phyloP scores from a whole-genome alignment of 2,113 vertebrate genomes.

The Rhegmatorhina hoffmannsi region DNA sequence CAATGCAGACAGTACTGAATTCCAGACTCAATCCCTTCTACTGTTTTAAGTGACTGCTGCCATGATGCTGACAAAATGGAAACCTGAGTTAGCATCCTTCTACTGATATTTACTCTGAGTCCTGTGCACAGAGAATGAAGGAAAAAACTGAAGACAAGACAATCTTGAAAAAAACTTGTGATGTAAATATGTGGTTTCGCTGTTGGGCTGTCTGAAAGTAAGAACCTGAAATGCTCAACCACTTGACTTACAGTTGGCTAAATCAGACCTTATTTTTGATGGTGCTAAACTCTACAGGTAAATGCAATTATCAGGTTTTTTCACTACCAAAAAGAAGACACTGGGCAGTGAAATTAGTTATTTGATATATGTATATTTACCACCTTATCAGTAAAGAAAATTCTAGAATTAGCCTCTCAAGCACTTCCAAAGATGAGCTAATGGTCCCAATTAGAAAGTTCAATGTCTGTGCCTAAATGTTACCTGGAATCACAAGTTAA shows the following conservation, averaged over 20 bases:
- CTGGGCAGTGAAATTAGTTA: neutral
- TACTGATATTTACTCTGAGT: neutral
- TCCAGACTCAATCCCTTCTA: neutral
- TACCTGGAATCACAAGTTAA: neutral
- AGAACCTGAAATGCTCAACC: neutral
- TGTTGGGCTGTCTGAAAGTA: neutral
- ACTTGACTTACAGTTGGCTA: neutral
- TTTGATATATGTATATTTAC: neutral
- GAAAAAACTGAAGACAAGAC: neutral
- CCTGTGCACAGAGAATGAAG: neutral
- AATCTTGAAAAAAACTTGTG: neutral
- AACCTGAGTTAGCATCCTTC: neutral
- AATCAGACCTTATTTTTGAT: neutral
- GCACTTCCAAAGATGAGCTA: neutral
- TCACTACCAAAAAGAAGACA: neutral
- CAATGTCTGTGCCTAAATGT: neutral
- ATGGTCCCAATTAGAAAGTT: neutral
- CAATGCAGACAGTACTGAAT: neutral
- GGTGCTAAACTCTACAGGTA: neutral
- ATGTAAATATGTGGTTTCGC: neutral
- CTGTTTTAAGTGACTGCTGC: neutral
- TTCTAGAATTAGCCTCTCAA: neutral
- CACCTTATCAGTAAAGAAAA: neutral
- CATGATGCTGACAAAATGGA: neutral
- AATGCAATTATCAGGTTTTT: neutral